phyloP scores from a whole-genome alignment of 1,140 invertebrate genomes.

The Saccostrea cuccullata region DNA sequence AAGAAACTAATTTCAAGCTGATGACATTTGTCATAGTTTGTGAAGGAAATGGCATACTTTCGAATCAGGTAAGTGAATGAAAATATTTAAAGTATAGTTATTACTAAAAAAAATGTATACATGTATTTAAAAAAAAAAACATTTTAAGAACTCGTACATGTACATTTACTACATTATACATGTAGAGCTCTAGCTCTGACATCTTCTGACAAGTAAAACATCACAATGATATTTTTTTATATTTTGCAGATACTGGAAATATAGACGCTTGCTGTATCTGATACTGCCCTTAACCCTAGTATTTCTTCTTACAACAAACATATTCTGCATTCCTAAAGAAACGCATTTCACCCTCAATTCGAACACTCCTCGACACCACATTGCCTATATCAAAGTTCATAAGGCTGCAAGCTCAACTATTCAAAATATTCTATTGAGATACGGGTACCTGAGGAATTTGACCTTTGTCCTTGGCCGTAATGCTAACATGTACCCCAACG shows the following conservation, averaged over 20 bases:
- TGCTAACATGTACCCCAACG: conserved; percentile 45
- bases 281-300: neutral
- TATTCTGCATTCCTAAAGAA: neutral
- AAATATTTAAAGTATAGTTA: neutral
- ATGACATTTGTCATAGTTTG: neutral
- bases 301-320: neutral
- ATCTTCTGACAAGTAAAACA: too few species aligned
- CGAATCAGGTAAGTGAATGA: neutral
- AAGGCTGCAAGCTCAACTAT: conserved; percentile 70
- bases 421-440: conserved; percentile 68
- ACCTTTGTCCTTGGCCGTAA: conserved; percentile 63
- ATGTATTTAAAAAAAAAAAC: too few species aligned
- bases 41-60: neutral
- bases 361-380: conserved; percentile 43
- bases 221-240: too few species aligned
- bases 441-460: conserved; percentile 59
- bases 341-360: neutral
- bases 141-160: too few species aligned
- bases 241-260: too few species aligned
- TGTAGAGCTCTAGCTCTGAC: too few species aligned
- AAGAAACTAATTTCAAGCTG: neutral
- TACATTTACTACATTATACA: too few species aligned
- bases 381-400: conserved; percentile 71
- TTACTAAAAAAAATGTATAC: too few species aligned
- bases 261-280: neutral